Evolutionary conservation across 2,888 invertebrate species (phyloP).

Genomic region (Polymixis flavicincta): DNA sequence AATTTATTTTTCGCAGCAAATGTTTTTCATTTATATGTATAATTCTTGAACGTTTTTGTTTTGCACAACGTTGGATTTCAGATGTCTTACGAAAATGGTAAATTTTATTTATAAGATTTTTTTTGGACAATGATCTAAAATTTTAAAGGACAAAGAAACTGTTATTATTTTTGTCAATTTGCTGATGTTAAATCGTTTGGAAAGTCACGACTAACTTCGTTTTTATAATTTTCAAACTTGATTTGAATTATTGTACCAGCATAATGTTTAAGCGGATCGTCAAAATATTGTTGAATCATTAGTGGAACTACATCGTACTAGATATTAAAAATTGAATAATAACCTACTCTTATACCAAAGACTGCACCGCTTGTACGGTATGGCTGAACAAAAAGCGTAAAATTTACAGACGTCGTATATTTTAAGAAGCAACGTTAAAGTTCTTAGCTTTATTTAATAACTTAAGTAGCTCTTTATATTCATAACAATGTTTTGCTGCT

Average conservation of each 20-base stretch:
- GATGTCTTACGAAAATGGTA: constrained; percentile 87
- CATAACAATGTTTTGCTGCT: constrained; percentile 56
- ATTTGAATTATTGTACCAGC: background rate
- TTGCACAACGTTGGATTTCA: constrained; percentile 88
- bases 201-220: background rate
- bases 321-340: background rate
- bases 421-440: constrained; percentile 16
- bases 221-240: background rate
- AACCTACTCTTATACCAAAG: background rate
- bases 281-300: no score
- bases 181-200: background rate
- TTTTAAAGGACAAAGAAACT: background rate
- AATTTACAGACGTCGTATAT: background rate
- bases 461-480: constrained; percentile 46
- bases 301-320: background rate
- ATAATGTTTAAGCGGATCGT: background rate
- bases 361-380: background rate
- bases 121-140: constrained; percentile 15
- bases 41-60: constrained; percentile 80
- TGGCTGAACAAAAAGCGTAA: constrained; percentile 6
- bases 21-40: constrained; percentile 63
- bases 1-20: constrained; percentile 65
- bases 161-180: background rate
- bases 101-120: constrained; percentile 69
- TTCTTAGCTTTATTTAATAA: constrained; percentile 33